These are phyloP conservation scores for Lacerta agilis DNA, from an alignment of 2,797 vertebrate species.

Conservation along the genomic window DNA sequence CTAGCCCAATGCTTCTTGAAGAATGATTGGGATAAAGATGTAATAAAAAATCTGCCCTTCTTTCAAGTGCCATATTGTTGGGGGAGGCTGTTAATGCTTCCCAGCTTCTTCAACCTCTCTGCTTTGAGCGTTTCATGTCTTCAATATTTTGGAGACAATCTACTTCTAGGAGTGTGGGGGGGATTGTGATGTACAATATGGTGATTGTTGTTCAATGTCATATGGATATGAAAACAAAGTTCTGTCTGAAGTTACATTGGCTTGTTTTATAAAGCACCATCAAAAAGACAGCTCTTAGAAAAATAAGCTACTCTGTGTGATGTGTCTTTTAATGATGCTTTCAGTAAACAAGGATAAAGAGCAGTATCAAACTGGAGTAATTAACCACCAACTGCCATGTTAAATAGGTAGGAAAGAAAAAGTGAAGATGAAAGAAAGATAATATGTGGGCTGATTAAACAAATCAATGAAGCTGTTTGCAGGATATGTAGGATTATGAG, in stretches of 20 bases:
- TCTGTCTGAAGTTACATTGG: background rate
- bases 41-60: background rate
- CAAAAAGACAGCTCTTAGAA: background rate
- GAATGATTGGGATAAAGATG: background rate
- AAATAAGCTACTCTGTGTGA: background rate
- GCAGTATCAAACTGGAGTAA: background rate
- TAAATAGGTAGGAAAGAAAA: background rate
- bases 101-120: background rate
- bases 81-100: too few relatives aligned
- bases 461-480: background rate
- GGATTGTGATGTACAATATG: too few relatives aligned
- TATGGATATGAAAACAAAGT: background rate
- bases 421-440: background rate
- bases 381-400: too few relatives aligned
- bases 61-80: too few relatives aligned
- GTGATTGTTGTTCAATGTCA: background rate
- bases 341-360: background rate
- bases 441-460: background rate
- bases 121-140: too few relatives aligned
- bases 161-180: too few relatives aligned
- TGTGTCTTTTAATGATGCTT: background rate
- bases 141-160: too few relatives aligned
- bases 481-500: background rate
- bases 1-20: background rate
- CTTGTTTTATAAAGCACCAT: background rate